Evolutionary conservation across 1,140 invertebrate genomes (phyloP).

Genomic region (Parasteatoda tepidariorum): DNA sequence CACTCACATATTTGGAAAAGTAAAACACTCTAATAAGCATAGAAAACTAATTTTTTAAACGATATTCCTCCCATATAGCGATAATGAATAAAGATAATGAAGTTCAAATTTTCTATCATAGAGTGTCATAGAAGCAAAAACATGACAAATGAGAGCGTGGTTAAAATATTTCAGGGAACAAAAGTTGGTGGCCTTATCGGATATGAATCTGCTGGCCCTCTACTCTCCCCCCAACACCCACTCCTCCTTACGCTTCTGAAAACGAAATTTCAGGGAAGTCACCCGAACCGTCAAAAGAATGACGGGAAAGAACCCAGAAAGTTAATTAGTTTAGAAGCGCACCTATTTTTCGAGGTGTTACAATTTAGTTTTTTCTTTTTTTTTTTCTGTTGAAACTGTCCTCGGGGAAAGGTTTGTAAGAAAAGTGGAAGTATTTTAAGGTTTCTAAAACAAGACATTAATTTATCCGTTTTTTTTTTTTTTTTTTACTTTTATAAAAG

Average conservation of each 20-base stretch:
- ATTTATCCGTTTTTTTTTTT: too few relatives aligned
- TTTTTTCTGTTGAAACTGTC: neutral
- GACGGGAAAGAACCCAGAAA: conserved; percentile 30
- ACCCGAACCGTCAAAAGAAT: conserved; percentile 56
- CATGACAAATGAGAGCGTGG: conserved; percentile 53
- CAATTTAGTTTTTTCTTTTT: conserved; percentile 30
- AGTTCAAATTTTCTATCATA: conserved; percentile 57
- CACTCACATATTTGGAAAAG: neutral
- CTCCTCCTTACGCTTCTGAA: conserved; percentile 6
- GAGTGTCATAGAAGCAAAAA: conserved; percentile 54
- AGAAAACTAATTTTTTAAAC: conserved; percentile 32
- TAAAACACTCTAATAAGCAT: conserved; percentile 19
- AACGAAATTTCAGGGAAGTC: conserved; percentile 34
- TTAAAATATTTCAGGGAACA: conserved; percentile 55
- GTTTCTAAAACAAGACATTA: neutral
- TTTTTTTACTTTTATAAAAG: too few relatives aligned
- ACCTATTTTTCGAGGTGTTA: conserved; percentile 40
- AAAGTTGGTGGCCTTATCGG: conserved; percentile 48
- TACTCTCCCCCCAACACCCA: neutral
- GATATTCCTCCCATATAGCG: conserved; percentile 1
- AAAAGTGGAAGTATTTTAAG: conserved; percentile 26
- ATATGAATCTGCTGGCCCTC: neutral
- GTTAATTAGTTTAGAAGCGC: conserved; percentile 57
- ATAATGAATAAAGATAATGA: conserved; percentile 57
- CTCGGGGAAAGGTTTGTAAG: conserved; percentile 19